These are phyloP conservation scores for Labeo catla DNA, from an alignment of 2,113 vertebrate genomes.

Conservation along the genomic window DNA sequence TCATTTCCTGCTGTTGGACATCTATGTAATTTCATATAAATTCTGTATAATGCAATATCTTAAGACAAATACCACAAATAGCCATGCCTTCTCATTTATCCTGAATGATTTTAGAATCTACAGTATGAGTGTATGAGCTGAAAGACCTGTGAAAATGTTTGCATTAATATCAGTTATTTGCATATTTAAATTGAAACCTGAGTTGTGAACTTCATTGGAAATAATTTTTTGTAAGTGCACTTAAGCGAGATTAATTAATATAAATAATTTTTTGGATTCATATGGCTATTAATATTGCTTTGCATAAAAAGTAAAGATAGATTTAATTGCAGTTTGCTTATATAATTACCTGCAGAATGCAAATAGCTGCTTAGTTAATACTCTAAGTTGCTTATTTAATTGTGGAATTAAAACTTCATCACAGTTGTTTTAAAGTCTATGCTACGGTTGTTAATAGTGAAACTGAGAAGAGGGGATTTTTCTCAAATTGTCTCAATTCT, in stretches of 20 bases:
- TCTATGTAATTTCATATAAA: neutral
- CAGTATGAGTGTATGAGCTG: neutral
- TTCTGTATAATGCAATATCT: neutral
- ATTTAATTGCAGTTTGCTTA: conserved; percentile 2
- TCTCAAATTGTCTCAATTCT: neutral
- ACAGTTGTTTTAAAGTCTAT: neutral
- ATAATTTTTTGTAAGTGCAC: neutral
- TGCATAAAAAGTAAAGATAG: neutral
- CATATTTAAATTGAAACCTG: conserved; percentile 3
- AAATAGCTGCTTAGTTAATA: conserved; percentile 7
- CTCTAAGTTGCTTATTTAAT: conserved; percentile 6
- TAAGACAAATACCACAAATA: neutral
- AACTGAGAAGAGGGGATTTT: neutral
- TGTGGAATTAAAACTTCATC: neutral
- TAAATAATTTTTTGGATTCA: neutral
- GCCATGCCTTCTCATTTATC: neutral
- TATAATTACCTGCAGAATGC: conserved; percentile 4
- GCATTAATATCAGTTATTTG: conserved; percentile 4
- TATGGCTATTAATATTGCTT: neutral
- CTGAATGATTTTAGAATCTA: neutral
- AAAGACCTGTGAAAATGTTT: neutral
- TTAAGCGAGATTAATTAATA: neutral
- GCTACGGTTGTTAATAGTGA: neutral
- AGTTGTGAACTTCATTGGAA: neutral
- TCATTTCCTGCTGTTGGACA: neutral